These are phyloP conservation scores for Linyphia triangularis DNA, from an alignment of 2,888 invertebrate genomes.

Conservation along the genomic window DNA sequence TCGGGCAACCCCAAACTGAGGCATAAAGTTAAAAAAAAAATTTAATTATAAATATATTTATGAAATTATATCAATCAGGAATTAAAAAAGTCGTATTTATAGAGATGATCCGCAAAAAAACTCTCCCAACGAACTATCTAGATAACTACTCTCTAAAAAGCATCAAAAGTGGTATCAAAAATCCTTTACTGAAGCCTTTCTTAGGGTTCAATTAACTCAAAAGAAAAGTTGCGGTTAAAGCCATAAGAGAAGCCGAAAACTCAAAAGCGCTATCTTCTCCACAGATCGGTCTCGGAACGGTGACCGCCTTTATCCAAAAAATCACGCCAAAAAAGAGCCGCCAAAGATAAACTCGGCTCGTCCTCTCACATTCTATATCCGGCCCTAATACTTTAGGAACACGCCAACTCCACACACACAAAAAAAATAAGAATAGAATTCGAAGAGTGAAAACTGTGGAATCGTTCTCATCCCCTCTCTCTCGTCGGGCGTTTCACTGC, in stretches of 20 bases:
- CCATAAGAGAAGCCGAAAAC: background rate
- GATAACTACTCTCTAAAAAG: no score
- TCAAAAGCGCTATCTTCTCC: constrained; percentile 2
- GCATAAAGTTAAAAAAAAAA: no score
- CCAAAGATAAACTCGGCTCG: background rate
- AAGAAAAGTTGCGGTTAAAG: background rate
- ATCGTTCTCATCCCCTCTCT: constrained; percentile 2
- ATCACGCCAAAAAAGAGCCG: background rate
- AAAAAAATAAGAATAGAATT: constrained; percentile 20
- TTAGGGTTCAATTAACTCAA: no score
- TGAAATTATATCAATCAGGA: no score
- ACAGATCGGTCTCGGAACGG: constrained; percentile 34
- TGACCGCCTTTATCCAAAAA: constrained; percentile 6
- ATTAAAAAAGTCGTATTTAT: no score
- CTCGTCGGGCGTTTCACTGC: constrained; percentile 65
- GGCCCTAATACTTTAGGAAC: constrained; percentile 10
- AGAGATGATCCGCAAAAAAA: no score
- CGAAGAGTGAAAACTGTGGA: constrained; percentile 56
- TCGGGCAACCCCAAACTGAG: no score
- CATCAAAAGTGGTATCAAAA: no score
- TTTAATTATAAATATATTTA: no score
- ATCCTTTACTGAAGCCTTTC: no score
- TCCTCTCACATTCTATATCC: constrained; percentile 23
- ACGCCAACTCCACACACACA: background rate
- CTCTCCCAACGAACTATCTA: no score